A percentile compares a stretch with the other conserved stretches of the same genome.
Evolutionary conservation across 2,888 invertebrate species (phyloP).

Genomic region (Baccha elongata): DNA sequence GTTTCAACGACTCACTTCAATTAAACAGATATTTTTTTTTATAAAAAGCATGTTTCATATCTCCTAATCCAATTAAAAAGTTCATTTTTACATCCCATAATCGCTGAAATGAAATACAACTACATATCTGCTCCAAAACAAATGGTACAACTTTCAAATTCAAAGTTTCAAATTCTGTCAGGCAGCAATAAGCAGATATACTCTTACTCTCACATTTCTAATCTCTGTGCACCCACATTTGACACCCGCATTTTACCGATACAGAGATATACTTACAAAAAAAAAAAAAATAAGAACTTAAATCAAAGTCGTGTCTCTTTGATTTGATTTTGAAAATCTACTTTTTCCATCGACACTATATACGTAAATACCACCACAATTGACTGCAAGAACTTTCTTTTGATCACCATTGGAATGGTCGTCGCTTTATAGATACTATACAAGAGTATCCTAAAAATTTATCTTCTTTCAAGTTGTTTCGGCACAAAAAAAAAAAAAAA

Average conservation of each 20-base stretch:
- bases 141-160: conserved; percentile 46
- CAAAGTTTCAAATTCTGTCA: conserved; percentile 33
- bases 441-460: conserved; percentile 38
- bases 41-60: background rate
- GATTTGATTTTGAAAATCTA: conserved; percentile 62
- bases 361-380: conserved; percentile 29
- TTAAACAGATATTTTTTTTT: background rate
- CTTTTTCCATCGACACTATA: background rate
- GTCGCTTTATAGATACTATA: conserved; percentile 22
- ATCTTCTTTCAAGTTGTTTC: conserved; percentile 46
- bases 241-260: conserved; percentile 60
- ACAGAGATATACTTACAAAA: conserved; percentile 17
- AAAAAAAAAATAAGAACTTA: conserved; percentile 22
- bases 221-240: conserved; percentile 56
- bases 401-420: conserved; percentile 64
- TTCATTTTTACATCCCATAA: conserved; percentile 19
- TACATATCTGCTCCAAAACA: conserved; percentile 27
- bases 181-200: background rate
- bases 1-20: background rate
- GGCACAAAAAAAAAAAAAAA: conserved; percentile 21
- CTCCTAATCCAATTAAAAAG: background rate
- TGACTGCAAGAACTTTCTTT: conserved; percentile 64
- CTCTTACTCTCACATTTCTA: conserved; percentile 4
- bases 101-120: conserved; percentile 14
- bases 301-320: conserved; percentile 63